Conservation (phyloP, 2,888 invertebrate genomes). For the Mongoloraphidia duomilia region DNA sequence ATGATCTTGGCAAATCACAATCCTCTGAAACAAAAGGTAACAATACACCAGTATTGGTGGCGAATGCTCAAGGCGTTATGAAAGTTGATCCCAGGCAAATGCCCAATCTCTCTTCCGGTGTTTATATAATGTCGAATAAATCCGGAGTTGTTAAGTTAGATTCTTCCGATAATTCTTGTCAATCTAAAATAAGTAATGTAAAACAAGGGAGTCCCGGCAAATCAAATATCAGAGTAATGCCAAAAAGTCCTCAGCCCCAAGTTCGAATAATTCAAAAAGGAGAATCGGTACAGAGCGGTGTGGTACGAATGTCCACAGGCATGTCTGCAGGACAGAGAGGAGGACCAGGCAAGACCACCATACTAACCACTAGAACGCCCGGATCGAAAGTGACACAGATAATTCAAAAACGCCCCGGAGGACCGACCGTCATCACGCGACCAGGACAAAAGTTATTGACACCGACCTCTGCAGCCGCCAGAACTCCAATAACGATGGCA, state of each 20-base stretch:
- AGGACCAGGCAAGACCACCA: slow-evolving; percentile 29
- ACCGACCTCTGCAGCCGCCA: slow-evolving; percentile 6
- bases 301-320: slow-evolving; percentile 23
- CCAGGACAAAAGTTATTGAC: slow-evolving; percentile 6
- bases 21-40: slow-evolving; percentile 24
- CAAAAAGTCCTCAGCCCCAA: slow-evolving; percentile 21
- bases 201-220: slow-evolving; percentile 31
- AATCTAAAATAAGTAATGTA: slow-evolving; percentile 24
- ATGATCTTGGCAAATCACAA: slow-evolving; percentile 38
- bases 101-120: slow-evolving; percentile 45
- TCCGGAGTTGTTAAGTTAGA: slow-evolving; percentile 60
- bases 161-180: slow-evolving; percentile 36
- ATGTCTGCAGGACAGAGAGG: slow-evolving; percentile 13
- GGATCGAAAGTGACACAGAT: slow-evolving; percentile 27
- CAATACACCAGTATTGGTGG: slow-evolving; percentile 28
- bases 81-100: slow-evolving; percentile 61
- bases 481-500: slow-evolving; percentile 17
- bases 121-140: slow-evolving; percentile 64
- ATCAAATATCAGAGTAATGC: slow-evolving; percentile 1
- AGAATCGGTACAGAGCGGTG: slow-evolving; percentile 25
- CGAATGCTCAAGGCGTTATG: slow-evolving; percentile 51
- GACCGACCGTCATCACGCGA: slow-evolving; percentile 12
- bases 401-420: slow-evolving; percentile 14
- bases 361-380: slow-evolving; percentile 35
- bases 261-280: slow-evolving; percentile 27